Base-by-base conservation (phyloP, 2,888 invertebrate genomes). In the Alloscopus bannaensis region DNA sequence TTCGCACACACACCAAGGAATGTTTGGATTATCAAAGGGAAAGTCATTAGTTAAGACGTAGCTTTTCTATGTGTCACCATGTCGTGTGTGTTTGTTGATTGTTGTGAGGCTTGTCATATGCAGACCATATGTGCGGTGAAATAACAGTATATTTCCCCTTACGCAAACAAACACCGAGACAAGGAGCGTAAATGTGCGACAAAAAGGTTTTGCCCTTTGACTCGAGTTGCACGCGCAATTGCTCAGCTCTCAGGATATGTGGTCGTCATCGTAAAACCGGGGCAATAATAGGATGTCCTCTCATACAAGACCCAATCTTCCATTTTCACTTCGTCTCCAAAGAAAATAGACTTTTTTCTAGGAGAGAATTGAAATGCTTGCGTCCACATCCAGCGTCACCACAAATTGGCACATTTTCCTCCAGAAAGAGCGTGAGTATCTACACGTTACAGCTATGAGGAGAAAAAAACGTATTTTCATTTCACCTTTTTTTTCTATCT, bases 11-110 rank as follows among this genome's bases (percentile, higher is more conserved):
- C 36, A n/a, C n/a, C n/a, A n/a, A n/a, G n/a, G n/a, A n/a, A n/a
- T n/a, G n/a, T 18, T 50, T 24, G 55, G 26, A 55, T 55, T 59
- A 31, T 59, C 11, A 59, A 31, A 59, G 59, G 3, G 29, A 3
- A 59, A 50, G 55, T 73, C 57, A 65, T 73, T 73, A 73, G 71
- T 72, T 72, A 72, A 72, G 71, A 72, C 52, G 71, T 72, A n/a
- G n/a, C n/a, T n/a, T n/a, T n/a, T n/a, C n/a, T n/a, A n/a, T n/a
- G n/a, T n/a, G n/a, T n/a, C n/a, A n/a, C n/a, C n/a, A n/a, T n/a
- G n/a, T n/a, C n/a, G n/a, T n/a, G n/a, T n/a, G n/a, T n/a, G n/a
- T n/a, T n/a, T n/a, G n/a, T n/a, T n/a, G n/a, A n/a, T n/a, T n/a
- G n/a, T 72, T 42, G n/a, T 24, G 18, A 2, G 42, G 42, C 13